phyloP scores from a whole-genome alignment of 2,888 invertebrate species.

The Andrena haemorrhoa region DNA sequence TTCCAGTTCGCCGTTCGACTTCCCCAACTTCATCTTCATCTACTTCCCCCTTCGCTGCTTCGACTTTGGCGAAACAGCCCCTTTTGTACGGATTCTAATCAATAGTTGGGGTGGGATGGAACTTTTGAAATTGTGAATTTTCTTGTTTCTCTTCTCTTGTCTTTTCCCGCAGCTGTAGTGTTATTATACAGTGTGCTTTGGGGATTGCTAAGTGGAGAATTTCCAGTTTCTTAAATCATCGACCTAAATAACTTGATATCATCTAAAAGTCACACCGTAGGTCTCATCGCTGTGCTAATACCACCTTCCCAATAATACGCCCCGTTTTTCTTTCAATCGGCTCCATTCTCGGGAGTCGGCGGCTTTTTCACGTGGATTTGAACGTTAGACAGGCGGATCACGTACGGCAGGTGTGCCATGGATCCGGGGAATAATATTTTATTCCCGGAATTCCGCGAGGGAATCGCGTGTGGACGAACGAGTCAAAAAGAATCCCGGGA shows the following conservation, averaged over 20 bases:
- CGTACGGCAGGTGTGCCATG: constrained; percentile 73
- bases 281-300: constrained; percentile 13
- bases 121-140: no score
- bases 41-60: neutral
- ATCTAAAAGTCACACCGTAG: neutral
- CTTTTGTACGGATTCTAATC: neutral
- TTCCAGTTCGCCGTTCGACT: constrained; percentile 34
- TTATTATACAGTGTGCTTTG: neutral
- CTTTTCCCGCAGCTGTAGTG: neutral
- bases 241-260: neutral
- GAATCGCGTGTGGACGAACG: constrained; percentile 49
- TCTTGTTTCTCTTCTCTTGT: neutral
- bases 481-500: constrained; percentile 44
- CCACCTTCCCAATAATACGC: constrained; percentile 25
- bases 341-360: constrained; percentile 41
- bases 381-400: constrained; percentile 70
- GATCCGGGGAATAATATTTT: constrained; percentile 66
- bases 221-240: neutral
- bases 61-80: neutral
- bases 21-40: constrained; percentile 34
- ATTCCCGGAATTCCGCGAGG: constrained; percentile 67
- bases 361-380: constrained; percentile 58
- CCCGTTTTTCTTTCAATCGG: constrained; percentile 33
- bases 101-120: no score
- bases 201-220: neutral